Evolutionary conservation across 2,113 vertebrate species (phyloP), one percentile per base, ranked within the genome.

Genomic region (Ochotona princeps): DNA sequence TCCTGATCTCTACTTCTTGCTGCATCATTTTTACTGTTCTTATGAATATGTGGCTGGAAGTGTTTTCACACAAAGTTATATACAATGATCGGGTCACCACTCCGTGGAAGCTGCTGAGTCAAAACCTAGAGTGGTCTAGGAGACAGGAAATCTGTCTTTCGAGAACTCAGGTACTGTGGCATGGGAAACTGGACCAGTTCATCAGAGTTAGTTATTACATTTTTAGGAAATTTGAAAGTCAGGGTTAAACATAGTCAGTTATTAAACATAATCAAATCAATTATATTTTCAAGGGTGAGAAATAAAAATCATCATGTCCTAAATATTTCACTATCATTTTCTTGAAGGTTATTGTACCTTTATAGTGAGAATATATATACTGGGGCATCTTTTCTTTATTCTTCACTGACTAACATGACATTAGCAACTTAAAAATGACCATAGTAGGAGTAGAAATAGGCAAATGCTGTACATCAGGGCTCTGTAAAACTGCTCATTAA

Each of bases 241-340:
- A 66, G 38, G 83, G 61, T 38, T 63, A 86, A 92, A 86, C 23
- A 88, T 1, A 79, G 66, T 18, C 38, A n/a, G 10, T 44, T 44
- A 44, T 44, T 44, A 44, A 44, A 44, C 38, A 30, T 20, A 84
- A 76, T 72, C 86, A 83, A 54, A 21, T 28, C 73, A 88, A 70
- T 47, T 61, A 79, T 80, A 47, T 83, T 83, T 83, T 75, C 20
- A 92, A 82, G 80, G n/a, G 30, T 15, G 57, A 72, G 63, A 81
- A 67, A 65, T 38, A 76, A 72, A 80, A 79, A n/a, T 57, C 65
- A 26, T 67, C 67, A 32, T 9, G 21, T 66, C 5, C 18, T 57
- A 66, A 84, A 78, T 76, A 67, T 79, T 51, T 89, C 63, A 63
- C 61, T 61, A 35, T 28, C 54, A 26, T 51, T 25, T 44, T 72